Conservation (phyloP, 2,888 invertebrate species). For the Heliconius sara region DNA sequence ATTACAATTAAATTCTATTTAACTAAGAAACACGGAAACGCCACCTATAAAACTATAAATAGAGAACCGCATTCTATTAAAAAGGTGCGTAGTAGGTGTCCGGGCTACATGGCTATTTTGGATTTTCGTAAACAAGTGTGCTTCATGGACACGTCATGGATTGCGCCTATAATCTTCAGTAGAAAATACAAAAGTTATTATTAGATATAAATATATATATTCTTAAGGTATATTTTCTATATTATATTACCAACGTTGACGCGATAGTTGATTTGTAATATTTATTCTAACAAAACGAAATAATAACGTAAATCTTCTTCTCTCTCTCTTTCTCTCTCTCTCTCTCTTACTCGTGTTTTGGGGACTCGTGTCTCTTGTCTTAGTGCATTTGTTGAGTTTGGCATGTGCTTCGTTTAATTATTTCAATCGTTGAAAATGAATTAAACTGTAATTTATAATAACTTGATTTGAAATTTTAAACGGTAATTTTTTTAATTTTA, state of each 20-base stretch:
- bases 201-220: too few species aligned
- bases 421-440: too few species aligned
- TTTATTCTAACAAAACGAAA: not conserved
- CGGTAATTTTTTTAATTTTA: too few species aligned
- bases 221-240: not conserved
- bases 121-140: slow-evolving; percentile 32
- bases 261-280: not conserved
- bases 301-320: too few species aligned
- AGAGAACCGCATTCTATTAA: slow-evolving; percentile 41
- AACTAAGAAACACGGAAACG: slow-evolving; percentile 31
- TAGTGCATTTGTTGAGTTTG: too few species aligned
- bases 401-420: too few species aligned
- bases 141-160: not conserved
- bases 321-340: too few species aligned
- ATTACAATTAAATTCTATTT: slow-evolving; percentile 9
- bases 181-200: not conserved
- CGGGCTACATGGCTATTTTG: slow-evolving; percentile 40
- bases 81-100: slow-evolving; percentile 44
- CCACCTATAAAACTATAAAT: slow-evolving; percentile 35
- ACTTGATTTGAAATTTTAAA: too few species aligned
- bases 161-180: not conserved
- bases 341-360: too few species aligned
- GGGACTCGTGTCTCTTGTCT: too few species aligned
- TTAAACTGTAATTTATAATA: too few species aligned
- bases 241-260: too few species aligned